phyloP scores from a whole-genome alignment of 2,797 vertebrate species.

The Dallia pectoralis region DNA sequence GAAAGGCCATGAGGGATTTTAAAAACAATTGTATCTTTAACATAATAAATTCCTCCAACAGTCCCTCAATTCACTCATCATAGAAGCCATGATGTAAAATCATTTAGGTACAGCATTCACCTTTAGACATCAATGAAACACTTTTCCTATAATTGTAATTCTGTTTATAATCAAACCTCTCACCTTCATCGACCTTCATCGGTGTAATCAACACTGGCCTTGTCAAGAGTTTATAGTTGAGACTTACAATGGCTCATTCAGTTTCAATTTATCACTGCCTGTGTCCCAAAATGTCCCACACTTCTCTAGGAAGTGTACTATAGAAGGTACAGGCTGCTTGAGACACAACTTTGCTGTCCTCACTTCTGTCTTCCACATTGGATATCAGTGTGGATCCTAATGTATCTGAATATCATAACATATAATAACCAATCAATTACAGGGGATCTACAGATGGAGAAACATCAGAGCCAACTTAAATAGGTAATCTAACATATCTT shows the following conservation, averaged over 20 bases:
- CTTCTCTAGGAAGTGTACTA: not conserved
- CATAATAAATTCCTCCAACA: too few relatives aligned
- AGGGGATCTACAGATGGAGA: slow-evolving; percentile 20
- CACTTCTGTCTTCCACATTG: slow-evolving; percentile 27
- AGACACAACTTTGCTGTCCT: slow-evolving; percentile 5
- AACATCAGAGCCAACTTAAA: slow-evolving; percentile 28
- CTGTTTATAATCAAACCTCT: slow-evolving; percentile 30
- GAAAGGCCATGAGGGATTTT: not conserved
- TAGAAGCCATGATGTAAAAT: not conserved
- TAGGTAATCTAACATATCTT: slow-evolving; percentile 27
- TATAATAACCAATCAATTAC: slow-evolving; percentile 36
- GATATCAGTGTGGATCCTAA: slow-evolving; percentile 1
- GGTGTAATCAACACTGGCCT: slow-evolving; percentile 20
- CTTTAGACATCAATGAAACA: slow-evolving; percentile 5
- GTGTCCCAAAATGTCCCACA: not conserved
- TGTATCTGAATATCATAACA: not conserved
- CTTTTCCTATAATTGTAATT: not conserved
- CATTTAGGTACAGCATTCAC: not conserved
- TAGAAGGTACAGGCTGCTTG: not conserved
- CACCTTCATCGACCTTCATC: slow-evolving; percentile 21
- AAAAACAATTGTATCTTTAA: not conserved
- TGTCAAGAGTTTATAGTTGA: slow-evolving; percentile 16
- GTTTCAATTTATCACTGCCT: not conserved
- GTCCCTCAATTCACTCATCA: not conserved
- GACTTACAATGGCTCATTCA: slow-evolving; percentile 16